Percentiles rank a stretch among this genome's conserved stretches.
Conservation (phyloP, 2,888 invertebrate species). For the Rugalucina vietnamica region DNA sequence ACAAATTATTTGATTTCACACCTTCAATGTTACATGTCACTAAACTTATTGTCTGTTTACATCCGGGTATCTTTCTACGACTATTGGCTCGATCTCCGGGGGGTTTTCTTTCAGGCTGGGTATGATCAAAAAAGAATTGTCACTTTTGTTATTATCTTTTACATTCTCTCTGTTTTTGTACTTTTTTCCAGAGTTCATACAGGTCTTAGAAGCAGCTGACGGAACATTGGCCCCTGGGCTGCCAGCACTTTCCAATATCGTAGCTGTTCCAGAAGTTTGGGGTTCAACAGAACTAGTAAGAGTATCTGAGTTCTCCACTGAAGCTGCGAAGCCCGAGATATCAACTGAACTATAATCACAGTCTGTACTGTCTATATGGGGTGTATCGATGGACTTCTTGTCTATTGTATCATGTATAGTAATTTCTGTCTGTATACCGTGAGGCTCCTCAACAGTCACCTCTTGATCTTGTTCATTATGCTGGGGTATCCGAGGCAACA, state of each 20-base stretch:
- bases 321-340: background rate
- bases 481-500: too few species aligned
- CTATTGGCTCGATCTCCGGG: background rate
- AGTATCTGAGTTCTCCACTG: background rate
- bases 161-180: background rate
- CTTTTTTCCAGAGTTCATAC: background rate
- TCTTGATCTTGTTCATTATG: too few species aligned
- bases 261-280: too few species aligned
- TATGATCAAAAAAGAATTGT: background rate
- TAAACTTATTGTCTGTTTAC: conserved; percentile 1
- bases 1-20: too few species aligned
- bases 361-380: too few species aligned
- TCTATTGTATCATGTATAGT: too few species aligned
- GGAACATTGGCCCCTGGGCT: background rate
- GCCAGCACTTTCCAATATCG: too few species aligned
- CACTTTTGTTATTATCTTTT: background rate
- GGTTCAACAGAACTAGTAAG: background rate
- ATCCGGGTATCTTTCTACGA: background rate
- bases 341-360: too few species aligned
- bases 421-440: too few species aligned
- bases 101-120: background rate
- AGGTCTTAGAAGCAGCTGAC: background rate
- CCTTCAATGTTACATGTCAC: background rate
- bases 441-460: too few species aligned
- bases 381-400: too few species aligned